These are phyloP conservation scores for Melieria picta DNA, from an alignment of 2,888 invertebrate genomes.

Conservation along the genomic window DNA sequence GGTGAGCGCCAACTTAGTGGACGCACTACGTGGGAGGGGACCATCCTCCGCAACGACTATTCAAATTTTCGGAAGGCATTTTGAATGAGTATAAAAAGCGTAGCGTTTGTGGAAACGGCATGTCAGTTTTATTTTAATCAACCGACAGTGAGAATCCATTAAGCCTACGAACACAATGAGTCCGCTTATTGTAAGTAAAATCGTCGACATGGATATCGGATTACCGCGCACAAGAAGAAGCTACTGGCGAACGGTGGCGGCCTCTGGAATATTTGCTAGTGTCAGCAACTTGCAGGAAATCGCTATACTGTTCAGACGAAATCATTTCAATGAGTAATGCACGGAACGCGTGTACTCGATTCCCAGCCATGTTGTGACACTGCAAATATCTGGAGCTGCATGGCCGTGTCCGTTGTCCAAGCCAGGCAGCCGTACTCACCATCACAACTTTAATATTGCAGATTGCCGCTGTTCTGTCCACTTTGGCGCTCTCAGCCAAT, in stretches of 20 bases:
- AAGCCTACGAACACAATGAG: conserved; percentile 64
- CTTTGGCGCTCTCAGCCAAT: conserved; percentile 61
- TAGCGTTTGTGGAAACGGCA: conserved; percentile 54
- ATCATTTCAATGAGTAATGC: no score
- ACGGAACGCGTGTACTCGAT: no score
- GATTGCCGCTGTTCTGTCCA: conserved; percentile 63
- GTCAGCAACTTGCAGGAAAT: no score
- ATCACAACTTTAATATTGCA: conserved; percentile 33
- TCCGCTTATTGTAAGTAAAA: conserved; percentile 65
- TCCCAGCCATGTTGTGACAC: no score
- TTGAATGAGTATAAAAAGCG: conserved; percentile 60
- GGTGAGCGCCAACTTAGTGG: not conserved
- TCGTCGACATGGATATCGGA: conserved; percentile 13
- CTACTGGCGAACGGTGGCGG: not conserved
- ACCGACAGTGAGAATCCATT: conserved; percentile 63
- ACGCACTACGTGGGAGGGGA: not conserved
- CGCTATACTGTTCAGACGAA: not conserved
- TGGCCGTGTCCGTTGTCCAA: no score
- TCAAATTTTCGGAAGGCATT: conserved; percentile 50
- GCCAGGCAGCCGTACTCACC: no score
- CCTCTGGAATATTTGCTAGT: not conserved
- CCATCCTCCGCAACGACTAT: conserved; percentile 38
- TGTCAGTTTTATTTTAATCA: conserved; percentile 67
- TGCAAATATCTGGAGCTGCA: no score
- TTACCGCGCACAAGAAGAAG: not conserved